Percentiles rank a stretch among this genome's conserved stretches.
Conservation (phyloP, 2,888 invertebrate genomes). For the Cephus pulcher region DNA sequence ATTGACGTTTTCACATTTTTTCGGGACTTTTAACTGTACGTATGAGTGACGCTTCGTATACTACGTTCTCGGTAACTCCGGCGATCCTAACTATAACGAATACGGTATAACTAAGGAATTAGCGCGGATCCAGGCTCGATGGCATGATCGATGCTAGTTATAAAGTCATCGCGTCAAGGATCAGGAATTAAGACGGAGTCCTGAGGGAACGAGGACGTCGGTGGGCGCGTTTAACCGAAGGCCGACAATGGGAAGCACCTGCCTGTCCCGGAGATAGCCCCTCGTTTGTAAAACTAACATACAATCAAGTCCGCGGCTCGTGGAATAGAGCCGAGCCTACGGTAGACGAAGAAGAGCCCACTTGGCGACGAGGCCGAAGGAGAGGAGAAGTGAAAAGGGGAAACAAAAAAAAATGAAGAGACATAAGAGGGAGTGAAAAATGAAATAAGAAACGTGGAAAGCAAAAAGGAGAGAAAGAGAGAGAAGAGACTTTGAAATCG, state of each 20-base stretch:
- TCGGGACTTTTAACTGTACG: neutral
- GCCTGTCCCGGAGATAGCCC: constrained; percentile 51
- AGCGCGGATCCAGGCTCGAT: neutral
- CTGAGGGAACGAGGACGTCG: constrained; percentile 2
- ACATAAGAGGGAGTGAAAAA: constrained; percentile 24
- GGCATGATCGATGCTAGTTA: neutral
- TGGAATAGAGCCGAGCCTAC: constrained; percentile 1
- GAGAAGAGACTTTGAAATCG: constrained; percentile 13
- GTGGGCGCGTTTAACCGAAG: constrained; percentile 24
- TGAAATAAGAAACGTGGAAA: constrained; percentile 30
- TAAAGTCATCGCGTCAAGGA: constrained; percentile 1
- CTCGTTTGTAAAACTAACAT: constrained; percentile 63
- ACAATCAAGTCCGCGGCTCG: constrained; percentile 59
- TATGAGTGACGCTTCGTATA: neutral
- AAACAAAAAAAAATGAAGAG: constrained; percentile 30
- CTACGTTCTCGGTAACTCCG: neutral
- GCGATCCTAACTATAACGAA: neutral
- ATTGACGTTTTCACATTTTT: neutral
- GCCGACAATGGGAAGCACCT: constrained; percentile 50
- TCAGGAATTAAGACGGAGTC: constrained; percentile 2
- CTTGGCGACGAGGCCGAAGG: constrained; percentile 30
- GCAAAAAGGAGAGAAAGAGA: constrained; percentile 16
- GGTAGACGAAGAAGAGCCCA: neutral
- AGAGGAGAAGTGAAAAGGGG: constrained; percentile 4
- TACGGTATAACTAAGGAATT: neutral